Base-by-base conservation (phyloP, 1,140 invertebrate species). In the Caenorhabditis inopinata region DNA sequence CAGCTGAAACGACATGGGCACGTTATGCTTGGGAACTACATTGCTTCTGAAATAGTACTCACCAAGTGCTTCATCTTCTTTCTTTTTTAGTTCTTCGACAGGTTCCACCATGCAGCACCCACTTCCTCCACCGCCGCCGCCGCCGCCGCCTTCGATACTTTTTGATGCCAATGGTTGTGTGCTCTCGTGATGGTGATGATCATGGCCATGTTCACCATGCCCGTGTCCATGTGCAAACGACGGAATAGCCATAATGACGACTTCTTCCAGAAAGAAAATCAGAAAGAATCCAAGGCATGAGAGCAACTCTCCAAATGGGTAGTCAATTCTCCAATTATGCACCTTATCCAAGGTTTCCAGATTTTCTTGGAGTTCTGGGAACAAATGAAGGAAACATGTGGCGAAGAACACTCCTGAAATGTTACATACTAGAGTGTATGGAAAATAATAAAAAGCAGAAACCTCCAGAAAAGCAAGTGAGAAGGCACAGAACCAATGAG, bases 191-290 rank as follows among this genome's bases (percentile, higher is more conserved):
- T 53, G 38, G 21, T 68, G 58, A 48, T 77, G 48, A 16, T 47
- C 42, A 45, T 76, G 74, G 23, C 74, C 79, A 21, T 74, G 38
- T 9, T 14, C 47, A 29, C 76, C 83, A 74, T 86, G 85, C 5
- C 84, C 80, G 49, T 86, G 85, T 14, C 85, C 85, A 73, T 86
- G 85, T 25, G 84, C 85, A n/a, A 86, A 75, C 7, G 83, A 83
- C 6, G 85, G 85, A 35, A 86, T 86, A 21, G 84, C 35, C 35
- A 80, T 85, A 45, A 94, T 80, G 92, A 91, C 77, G 91, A 89
- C 74, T 87, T 95, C 94, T 86, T 95, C 94, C 1, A 95, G 91
- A 18, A 94, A 89, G 85, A 94, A 95, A 91, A 95, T 94, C 6
- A 93, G 89, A 87, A 95, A 95, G 89, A 95, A 95, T 12, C 94